Evolutionary conservation across 2,888 invertebrate genomes (phyloP).

Genomic region (Hemaris fuciformis): DNA sequence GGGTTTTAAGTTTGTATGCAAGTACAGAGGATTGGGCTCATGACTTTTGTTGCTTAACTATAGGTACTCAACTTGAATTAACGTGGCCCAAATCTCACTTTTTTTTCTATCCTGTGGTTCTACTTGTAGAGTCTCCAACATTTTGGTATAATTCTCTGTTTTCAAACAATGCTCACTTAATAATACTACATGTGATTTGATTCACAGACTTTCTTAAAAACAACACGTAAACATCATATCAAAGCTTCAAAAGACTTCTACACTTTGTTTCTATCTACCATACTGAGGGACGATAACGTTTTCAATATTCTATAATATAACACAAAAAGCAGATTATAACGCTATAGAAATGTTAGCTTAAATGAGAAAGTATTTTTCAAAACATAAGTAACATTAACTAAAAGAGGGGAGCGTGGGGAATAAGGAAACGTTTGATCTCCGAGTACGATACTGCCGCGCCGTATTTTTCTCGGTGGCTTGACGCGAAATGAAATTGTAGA

Average conservation of each 20-base stretch:
- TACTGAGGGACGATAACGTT: not conserved
- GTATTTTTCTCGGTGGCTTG: constrained; percentile 11
- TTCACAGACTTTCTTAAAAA: too few species aligned
- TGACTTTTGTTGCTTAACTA: constrained; percentile 44
- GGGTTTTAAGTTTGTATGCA: constrained; percentile 25
- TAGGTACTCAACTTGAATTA: constrained; percentile 33
- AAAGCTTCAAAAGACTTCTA: too few species aligned
- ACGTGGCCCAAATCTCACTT: constrained; percentile 38
- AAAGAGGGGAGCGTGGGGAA: not conserved
- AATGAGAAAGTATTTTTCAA: not conserved
- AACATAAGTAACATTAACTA: not conserved
- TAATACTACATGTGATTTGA: too few species aligned
- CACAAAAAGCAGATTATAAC: not conserved
- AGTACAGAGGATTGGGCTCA: constrained; percentile 36
- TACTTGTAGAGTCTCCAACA: not conserved
- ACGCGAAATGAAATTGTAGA: constrained; percentile 8
- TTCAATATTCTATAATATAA: not conserved
- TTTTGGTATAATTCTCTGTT: too few species aligned
- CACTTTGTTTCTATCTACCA: not conserved
- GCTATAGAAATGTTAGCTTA: not conserved
- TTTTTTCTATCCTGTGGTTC: constrained; percentile 23
- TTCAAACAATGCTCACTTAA: too few species aligned
- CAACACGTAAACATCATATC: too few species aligned
- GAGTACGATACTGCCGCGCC: not conserved
- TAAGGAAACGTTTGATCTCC: not conserved